These are phyloP conservation scores for Neoitamus cyanurus DNA, from an alignment of 2,888 invertebrate genomes.

Conservation along the genomic window DNA sequence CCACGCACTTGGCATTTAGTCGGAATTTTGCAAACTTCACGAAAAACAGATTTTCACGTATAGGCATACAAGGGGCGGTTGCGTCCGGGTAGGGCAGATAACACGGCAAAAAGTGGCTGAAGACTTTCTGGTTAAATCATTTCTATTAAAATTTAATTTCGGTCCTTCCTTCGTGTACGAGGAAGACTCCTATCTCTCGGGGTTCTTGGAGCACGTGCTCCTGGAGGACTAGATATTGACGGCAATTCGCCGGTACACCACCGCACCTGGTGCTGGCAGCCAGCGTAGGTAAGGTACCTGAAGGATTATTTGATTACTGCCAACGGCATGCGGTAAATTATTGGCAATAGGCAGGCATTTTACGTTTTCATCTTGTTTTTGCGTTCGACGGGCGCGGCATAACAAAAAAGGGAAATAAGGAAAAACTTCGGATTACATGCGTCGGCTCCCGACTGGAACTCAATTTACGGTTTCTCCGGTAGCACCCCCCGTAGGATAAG, in stretches of 20 bases:
- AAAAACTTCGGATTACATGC: neutral
- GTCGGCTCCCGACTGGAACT: neutral
- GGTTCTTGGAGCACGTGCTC: neutral
- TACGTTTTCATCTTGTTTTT: neutral
- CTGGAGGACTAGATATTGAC: neutral
- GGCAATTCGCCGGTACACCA: neutral
- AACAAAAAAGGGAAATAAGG: neutral
- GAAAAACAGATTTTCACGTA: neutral
- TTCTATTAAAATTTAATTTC: neutral
- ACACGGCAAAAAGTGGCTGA: neutral
- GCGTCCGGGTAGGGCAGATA: neutral
- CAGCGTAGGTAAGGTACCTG: neutral
- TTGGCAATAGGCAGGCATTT: neutral
- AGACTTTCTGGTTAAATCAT: neutral
- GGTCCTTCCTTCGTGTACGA: neutral
- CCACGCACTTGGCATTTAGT: neutral
- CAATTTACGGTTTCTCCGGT: neutral
- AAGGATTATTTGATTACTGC: neutral
- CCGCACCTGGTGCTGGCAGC: neutral
- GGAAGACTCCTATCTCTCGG: neutral
- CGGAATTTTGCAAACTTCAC: neutral
- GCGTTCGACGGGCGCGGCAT: neutral
- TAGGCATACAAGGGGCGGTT: neutral
- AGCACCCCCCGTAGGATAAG: neutral
- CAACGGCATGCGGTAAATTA: neutral